phyloP scores from a whole-genome alignment of 2,888 invertebrate genomes.

The Adineta ricciae region DNA sequence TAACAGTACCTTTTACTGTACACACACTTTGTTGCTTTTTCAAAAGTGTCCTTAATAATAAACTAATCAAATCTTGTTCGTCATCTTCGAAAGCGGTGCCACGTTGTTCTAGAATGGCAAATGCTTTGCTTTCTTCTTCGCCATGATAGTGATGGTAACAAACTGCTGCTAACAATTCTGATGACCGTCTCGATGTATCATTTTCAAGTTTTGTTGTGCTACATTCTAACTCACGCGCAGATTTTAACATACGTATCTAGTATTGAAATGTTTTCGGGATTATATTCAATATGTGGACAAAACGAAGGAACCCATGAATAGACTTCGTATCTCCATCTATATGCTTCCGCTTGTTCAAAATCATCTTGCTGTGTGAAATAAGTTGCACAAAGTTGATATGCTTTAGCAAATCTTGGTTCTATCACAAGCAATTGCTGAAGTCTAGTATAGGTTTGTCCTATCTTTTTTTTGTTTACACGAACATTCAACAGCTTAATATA shows the following conservation, averaged over 20 bases:
- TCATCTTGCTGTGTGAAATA: neutral
- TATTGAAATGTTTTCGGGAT: neutral
- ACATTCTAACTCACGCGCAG: neutral
- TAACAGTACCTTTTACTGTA: neutral
- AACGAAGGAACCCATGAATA: neutral
- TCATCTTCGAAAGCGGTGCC: neutral
- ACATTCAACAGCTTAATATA: neutral
- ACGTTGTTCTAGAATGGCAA: neutral
- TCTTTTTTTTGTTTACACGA: neutral
- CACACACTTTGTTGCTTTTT: neutral
- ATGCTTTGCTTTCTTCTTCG: neutral
- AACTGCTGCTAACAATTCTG: neutral
- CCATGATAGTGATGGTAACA: neutral
- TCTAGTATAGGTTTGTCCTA: neutral
- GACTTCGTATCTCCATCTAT: neutral
- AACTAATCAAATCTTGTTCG: neutral
- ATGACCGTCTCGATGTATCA: neutral
- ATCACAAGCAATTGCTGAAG: neutral
- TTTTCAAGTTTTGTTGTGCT: neutral
- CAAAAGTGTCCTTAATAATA: neutral
- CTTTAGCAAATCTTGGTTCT: neutral
- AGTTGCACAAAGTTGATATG: neutral
- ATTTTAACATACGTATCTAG: neutral
- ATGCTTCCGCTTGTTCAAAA: neutral
- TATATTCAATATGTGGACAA: neutral